Evolutionary conservation across 1,140 invertebrate genomes (phyloP).

Genomic region (Gyrodactylus salaris): DNA sequence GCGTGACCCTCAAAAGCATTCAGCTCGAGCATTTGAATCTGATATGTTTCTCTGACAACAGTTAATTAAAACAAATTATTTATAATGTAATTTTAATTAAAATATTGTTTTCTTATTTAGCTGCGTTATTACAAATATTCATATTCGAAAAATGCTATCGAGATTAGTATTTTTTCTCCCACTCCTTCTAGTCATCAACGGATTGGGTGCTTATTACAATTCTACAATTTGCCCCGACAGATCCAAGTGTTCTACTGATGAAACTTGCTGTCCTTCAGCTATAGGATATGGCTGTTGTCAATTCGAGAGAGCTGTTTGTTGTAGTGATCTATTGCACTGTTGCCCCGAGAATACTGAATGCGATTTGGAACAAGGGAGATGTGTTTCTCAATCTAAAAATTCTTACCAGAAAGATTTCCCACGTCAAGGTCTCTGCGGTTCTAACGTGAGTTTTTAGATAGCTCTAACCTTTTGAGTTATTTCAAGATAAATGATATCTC

Average conservation of each 20-base stretch:
- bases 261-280: not conserved
- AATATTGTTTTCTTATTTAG: no score
- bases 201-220: not conserved
- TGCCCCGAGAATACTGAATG: not conserved
- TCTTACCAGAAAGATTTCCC: not conserved
- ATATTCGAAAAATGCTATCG: no score
- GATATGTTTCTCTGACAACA: no score
- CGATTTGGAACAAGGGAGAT: not conserved
- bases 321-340: not conserved
- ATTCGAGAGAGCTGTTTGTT: not conserved
- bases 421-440: not conserved
- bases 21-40: no score
- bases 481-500: no score
- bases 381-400: not conserved
- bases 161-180: no score
- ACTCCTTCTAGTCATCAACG: not conserved
- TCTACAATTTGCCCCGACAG: not conserved
- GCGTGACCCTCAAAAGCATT: no score
- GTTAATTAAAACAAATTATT: no score
- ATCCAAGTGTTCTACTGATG: not conserved
- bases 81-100: no score
- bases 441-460: not conserved
- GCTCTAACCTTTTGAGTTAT: not conserved
- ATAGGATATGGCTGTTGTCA: not conserved
- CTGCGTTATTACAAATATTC: no score